Evolutionary conservation across 2,888 invertebrate genomes (phyloP), one percentile per base, ranked within the genome.

Genomic region (Scaptomyza cyrtandrae): DNA sequence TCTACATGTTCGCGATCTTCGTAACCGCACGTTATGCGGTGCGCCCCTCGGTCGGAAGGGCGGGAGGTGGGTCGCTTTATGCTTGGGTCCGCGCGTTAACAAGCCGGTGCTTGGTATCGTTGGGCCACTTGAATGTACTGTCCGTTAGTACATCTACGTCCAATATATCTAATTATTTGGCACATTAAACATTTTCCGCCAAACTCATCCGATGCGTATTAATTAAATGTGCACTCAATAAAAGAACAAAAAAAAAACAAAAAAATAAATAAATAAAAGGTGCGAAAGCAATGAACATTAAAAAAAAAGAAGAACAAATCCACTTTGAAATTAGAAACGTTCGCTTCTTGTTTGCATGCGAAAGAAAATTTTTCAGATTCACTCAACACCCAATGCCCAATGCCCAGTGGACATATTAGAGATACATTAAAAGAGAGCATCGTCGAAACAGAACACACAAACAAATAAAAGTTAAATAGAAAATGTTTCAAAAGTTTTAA

Each of bases 121-220:
- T n/a, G n/a, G n/a, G n/a, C n/a, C n/a, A n/a, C n/a, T n/a, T n/a
- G n/a, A n/a, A n/a, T n/a, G n/a, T n/a, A n/a, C n/a, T n/a, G n/a
- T n/a, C n/a, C n/a, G n/a, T n/a, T n/a, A n/a, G n/a, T n/a, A n/a
- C n/a, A n/a, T n/a, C n/a, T n/a, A n/a, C n/a, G n/a, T n/a, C n/a
- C n/a, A n/a, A n/a, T n/a, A n/a, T n/a, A n/a, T 29, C 55, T 75
- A 77, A 75, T 77, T 77, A 78, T 75, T 75, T 75, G 80, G 77
- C 80, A 83, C 88, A 83, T 83, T 80, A 83, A 88, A 68, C 83
- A 74, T 85, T 87, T 83, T 85, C 73, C 66, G 76, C 5, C 19
- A 35, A 81, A 5, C 76, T 79, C 82, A 74, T 87, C 66, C 61
- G 63, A 69, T 83, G 75, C 45, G 78, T 75, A 66, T 75, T 75